phyloP scores from a whole-genome alignment of 2,113 vertebrate species.

The Diglossa brunneiventris region DNA sequence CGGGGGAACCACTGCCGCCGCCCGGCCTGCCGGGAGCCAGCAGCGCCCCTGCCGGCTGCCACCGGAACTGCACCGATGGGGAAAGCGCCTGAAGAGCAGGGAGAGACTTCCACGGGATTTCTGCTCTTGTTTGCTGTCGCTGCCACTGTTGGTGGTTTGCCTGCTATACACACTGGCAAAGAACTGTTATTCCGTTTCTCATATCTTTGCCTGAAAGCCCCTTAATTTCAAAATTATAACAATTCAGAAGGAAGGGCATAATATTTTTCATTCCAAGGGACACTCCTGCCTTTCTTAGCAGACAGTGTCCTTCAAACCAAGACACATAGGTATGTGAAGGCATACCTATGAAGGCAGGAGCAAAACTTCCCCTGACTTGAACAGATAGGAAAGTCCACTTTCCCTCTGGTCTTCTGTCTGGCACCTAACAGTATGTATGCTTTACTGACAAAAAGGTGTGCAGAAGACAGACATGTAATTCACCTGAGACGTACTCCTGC shows the following conservation, averaged over 20 bases:
- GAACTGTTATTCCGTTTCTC: no score
- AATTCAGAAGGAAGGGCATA: accelerated
- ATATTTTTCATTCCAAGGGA: background rate
- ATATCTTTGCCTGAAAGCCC: background rate
- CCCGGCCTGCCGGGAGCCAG: background rate
- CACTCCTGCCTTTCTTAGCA: background rate
- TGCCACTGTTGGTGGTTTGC: background rate
- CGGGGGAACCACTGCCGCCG: background rate
- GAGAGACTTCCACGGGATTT: no score
- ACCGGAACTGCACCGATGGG: accelerated
- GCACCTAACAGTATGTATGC: background rate
- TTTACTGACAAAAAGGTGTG: background rate
- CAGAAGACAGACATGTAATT: background rate
- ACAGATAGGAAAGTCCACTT: background rate
- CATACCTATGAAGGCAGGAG: background rate
- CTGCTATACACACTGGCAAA: no score
- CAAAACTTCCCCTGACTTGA: accelerated
- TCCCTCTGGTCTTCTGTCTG: background rate
- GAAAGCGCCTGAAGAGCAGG: accelerated
- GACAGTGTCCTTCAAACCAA: background rate
- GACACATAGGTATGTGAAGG: accelerated
- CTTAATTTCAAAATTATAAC: background rate
- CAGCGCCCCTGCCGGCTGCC: background rate
- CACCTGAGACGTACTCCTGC: background rate
- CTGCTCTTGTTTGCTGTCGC: no score